Percentiles rank a stretch among this genome's conserved stretches.
phyloP scores from a whole-genome alignment of 2,113 vertebrate genomes.

The Suricata suricatta region DNA sequence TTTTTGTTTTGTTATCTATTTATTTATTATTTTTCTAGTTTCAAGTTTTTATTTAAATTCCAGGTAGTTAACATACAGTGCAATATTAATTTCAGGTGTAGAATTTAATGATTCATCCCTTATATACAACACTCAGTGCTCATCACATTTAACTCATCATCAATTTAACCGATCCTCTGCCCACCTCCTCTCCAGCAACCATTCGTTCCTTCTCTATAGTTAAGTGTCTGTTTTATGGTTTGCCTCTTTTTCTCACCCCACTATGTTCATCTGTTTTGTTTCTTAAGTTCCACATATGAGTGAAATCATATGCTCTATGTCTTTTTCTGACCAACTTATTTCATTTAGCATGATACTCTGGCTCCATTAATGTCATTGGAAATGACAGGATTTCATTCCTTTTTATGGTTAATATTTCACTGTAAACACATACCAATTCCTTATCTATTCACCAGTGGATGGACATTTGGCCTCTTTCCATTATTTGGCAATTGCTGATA shows the following conservation, averaged over 20 bases:
- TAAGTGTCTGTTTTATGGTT: neutral
- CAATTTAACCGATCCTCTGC: neutral
- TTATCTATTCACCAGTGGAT: neutral
- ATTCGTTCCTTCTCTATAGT: neutral
- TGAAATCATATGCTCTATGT: neutral
- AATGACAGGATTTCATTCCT: neutral
- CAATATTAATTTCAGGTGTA: neutral
- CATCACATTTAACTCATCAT: neutral
- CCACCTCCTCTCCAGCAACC: neutral
- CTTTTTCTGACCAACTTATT: neutral
- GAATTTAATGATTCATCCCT: neutral
- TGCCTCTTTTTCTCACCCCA: neutral
- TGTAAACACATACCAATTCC: neutral
- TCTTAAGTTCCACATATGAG: neutral
- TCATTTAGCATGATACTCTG: neutral
- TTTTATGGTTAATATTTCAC: neutral
- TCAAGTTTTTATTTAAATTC: neutral
- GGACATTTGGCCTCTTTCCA: neutral
- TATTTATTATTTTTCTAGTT: neutral
- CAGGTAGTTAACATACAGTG: neutral
- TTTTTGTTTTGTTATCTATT: neutral
- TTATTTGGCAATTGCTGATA: neutral
- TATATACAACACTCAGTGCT: neutral
- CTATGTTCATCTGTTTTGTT: neutral
- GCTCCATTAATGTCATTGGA: neutral